These are phyloP conservation scores for Corythornis madagascariensis DNA, from an alignment of 2,113 vertebrate genomes.

Conservation along the genomic window DNA sequence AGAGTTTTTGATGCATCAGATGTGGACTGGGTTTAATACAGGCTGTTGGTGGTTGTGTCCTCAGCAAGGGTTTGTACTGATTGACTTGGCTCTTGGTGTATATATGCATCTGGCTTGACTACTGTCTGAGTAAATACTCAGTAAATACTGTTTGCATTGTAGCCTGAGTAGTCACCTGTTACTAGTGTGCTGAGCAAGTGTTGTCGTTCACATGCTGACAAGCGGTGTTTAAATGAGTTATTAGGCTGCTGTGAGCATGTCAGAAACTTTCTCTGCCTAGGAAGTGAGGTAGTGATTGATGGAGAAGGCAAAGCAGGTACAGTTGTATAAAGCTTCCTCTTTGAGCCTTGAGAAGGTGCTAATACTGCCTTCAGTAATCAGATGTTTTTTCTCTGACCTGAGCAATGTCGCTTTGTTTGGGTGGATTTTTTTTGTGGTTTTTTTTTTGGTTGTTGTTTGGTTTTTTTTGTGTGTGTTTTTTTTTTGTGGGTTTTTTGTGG, in stretches of 20 bases:
- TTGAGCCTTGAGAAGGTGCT: background rate
- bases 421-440: too few species aligned
- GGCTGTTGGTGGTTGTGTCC: background rate
- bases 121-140: background rate
- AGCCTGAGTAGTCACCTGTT: background rate
- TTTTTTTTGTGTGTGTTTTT: too few species aligned
- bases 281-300: background rate
- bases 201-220: background rate
- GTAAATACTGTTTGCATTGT: background rate
- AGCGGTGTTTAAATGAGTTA: background rate
- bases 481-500: too few species aligned
- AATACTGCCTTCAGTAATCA: background rate
- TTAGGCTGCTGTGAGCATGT: background rate
- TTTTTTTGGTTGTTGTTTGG: too few species aligned
- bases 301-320: background rate
- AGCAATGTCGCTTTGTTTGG: background rate
- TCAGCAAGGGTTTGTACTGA: background rate
- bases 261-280: background rate
- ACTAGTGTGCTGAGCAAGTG: background rate
- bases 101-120: background rate
- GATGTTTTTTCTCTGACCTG: background rate
- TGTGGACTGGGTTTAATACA: background rate
- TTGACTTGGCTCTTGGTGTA: accelerated
- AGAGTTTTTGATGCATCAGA: background rate
- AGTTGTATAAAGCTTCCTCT: background rate